phyloP scores from a whole-genome alignment of 2,797 vertebrate genomes.

The Halcyon chelicuti region DNA sequence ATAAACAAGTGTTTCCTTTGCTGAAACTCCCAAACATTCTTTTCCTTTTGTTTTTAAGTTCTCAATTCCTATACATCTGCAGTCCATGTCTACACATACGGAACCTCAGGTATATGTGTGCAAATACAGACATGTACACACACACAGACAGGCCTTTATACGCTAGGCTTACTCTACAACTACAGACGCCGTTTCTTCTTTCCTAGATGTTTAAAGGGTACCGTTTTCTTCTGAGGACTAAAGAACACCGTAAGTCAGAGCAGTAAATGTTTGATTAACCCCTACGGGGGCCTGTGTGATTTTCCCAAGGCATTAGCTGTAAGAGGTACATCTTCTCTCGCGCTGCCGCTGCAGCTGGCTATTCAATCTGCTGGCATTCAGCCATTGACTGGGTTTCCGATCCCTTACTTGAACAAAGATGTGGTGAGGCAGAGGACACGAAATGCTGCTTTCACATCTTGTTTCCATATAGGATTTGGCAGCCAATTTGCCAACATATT shows the following conservation, averaged over 20 bases:
- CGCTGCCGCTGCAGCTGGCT: not conserved
- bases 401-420: slow-evolving; percentile 13
- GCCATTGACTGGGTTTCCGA: not conserved
- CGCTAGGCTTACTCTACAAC: not conserved
- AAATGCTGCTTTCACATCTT: not conserved
- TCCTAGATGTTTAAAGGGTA: not conserved
- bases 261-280: not conserved
- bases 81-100: not conserved
- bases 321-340: not conserved
- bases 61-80: not conserved
- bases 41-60: not conserved
- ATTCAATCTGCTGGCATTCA: not conserved
- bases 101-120: fast-evolving
- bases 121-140: not conserved
- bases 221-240: not conserved
- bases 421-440: not conserved
- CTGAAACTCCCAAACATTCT: not conserved
- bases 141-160: not conserved
- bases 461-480: not conserved
- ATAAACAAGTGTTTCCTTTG: not conserved
- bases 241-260: not conserved
- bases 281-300: not conserved
- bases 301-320: not conserved
- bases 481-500: not conserved
- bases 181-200: not conserved